Evolutionary conservation across 2,888 invertebrate genomes (phyloP), one percentile per base, ranked within the genome.

Genomic region (Calephelis perditalis): DNA sequence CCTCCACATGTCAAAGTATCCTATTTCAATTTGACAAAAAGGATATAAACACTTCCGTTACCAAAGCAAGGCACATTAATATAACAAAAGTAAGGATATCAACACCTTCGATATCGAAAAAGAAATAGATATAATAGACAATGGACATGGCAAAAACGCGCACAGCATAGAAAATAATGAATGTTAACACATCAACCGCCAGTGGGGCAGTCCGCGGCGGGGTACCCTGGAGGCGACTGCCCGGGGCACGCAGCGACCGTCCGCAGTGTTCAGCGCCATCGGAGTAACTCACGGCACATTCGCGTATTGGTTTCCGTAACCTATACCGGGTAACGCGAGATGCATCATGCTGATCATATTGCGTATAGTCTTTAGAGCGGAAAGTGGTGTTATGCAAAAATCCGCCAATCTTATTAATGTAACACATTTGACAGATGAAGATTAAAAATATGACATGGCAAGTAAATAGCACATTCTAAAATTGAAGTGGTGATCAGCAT

Each of bases 111-210:
- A 69, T 59, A 58, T 72, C 74, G 64, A 71, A 68, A 73, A 82
- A 76, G 68, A 77, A 79, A 74, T 80, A 77, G 65, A 82, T 75
- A 77, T 78, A 79, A 71, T 73, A 76, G 64, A 78, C 71, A 63
- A 71, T 81, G 79, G 82, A 83, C 57, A 37, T 63, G 66, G 60
- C 26, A 58, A 45, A 52, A 56, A 44, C 54, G 40, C 43, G 57
- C 55, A 46, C 58, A 58, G 57, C 60, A 70, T 67, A 77, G 71
- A 78, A 76, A 77, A 80, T 71, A 73, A 76, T 73, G 81, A 85
- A 80, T 83, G 86, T 89, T 88, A 89, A 90, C 90, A 89, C 89
- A 90, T 76, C 82, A 90, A 87, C 86, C 88, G 90, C 90, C 90
- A 90, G 82, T 90, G 90, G 65, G 90, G 90, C 70, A 82, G 80